These are phyloP conservation scores for Yasuhikotakia modesta DNA, from an alignment of 2,797 vertebrate genomes.

Conservation along the genomic window DNA sequence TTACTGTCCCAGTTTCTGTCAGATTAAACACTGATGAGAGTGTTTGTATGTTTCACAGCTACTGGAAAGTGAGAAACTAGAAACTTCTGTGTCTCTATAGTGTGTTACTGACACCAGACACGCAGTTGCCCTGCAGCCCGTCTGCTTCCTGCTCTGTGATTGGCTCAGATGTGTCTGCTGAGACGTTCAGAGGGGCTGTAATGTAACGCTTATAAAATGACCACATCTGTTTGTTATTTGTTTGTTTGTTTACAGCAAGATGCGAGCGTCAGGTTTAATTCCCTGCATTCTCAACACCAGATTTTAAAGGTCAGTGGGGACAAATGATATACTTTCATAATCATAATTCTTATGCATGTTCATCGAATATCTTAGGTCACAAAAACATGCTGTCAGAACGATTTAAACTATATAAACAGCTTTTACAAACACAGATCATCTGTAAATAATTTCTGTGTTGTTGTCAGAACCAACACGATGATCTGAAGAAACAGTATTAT, in stretches of 20 bases:
- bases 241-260: constrained; percentile 84
- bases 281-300: constrained; percentile 95
- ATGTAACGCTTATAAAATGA: background rate
- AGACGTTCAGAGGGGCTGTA: background rate
- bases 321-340: background rate
- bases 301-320: constrained; percentile 89
- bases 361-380: too few relatives aligned
- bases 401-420: too few relatives aligned
- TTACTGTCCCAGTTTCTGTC: background rate
- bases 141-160: constrained; percentile 24
- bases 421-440: background rate
- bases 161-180: background rate
- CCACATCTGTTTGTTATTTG: constrained; percentile 17
- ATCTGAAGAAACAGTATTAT: constrained; percentile 91
- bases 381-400: too few relatives aligned
- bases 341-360: too few relatives aligned
- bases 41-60: background rate
- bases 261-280: constrained; percentile 82
- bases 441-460: background rate
- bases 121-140: background rate
- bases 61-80: background rate
- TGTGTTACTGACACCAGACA: background rate
- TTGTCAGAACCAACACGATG: constrained; percentile 91
- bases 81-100: background rate
- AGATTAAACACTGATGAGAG: background rate